phyloP scores from a whole-genome alignment of 2,888 invertebrate species.

The Lacanobia wlatinum region DNA sequence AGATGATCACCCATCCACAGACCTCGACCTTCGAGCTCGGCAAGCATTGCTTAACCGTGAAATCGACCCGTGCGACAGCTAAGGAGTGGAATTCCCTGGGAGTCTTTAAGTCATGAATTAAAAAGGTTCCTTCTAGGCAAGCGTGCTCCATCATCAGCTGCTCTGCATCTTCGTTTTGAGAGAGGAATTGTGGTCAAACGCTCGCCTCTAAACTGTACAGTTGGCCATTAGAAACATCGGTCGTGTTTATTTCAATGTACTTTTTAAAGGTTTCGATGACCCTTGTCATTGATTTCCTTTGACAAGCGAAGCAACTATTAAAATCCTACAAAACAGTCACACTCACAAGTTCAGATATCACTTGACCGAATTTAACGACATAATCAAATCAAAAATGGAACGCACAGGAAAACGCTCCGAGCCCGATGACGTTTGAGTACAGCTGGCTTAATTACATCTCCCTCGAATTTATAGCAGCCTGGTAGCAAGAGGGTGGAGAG shows the following conservation, averaged over 20 bases:
- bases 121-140: too few species aligned
- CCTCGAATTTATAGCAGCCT: conserved; percentile 75
- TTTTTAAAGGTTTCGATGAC: background rate
- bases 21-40: too few species aligned
- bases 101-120: too few species aligned
- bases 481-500: conserved; percentile 75
- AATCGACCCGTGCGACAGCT: too few species aligned
- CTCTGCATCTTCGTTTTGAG: too few species aligned
- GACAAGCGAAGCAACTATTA: background rate
- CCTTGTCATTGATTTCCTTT: background rate
- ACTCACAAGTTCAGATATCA: conserved; percentile 32
- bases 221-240: background rate
- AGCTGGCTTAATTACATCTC: conserved; percentile 73
- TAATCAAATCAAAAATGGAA: conserved; percentile 58
- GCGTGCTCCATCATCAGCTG: too few species aligned
- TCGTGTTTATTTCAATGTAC: background rate
- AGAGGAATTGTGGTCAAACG: too few species aligned
- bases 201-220: too few species aligned
- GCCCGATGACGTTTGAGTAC: conserved; percentile 60
- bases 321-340: conserved; percentile 1
- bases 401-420: conserved; percentile 52
- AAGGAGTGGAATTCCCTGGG: too few species aligned
- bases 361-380: conserved; percentile 49
- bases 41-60: too few species aligned
- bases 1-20: too few species aligned